These are phyloP conservation scores for Bettongia penicillata DNA, from an alignment of 2,113 vertebrate genomes.

Conservation along the genomic window DNA sequence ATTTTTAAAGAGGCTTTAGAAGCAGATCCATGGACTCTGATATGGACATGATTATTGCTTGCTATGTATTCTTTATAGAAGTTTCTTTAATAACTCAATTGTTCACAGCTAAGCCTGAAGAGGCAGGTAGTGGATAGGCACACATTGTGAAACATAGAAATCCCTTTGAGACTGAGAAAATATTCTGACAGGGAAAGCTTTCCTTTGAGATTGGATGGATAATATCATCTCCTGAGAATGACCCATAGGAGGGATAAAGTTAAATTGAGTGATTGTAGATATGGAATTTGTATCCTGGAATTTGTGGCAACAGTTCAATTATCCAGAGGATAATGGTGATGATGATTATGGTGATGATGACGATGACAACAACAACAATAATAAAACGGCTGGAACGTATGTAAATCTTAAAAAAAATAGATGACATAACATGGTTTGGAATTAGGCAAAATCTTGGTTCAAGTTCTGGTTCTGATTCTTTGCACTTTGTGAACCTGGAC, in stretches of 20 bases:
- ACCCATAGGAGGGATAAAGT: background rate
- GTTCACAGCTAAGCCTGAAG: background rate
- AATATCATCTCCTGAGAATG: background rate
- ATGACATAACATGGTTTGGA: background rate
- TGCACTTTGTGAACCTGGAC: background rate
- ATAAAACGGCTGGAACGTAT: background rate
- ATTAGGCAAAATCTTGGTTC: background rate
- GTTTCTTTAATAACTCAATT: conserved; percentile 34
- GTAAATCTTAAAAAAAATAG: background rate
- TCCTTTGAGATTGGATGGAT: background rate
- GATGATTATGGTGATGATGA: background rate
- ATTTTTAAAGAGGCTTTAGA: conserved; percentile 21
- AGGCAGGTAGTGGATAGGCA: conserved; percentile 15
- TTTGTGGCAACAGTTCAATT: background rate
- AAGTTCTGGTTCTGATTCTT: background rate
- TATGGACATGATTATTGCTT: conserved; percentile 34
- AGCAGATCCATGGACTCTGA: background rate
- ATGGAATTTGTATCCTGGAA: background rate
- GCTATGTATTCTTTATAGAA: conserved; percentile 4
- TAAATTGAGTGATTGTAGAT: background rate
- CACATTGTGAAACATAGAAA: background rate
- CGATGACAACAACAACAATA: background rate
- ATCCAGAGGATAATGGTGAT: background rate
- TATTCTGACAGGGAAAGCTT: background rate
- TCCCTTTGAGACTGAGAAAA: conserved; percentile 4